Percentiles rank a stretch among this genome's conserved stretches.
Evolutionary conservation across 2,113 vertebrate species (phyloP).

Genomic region (Gobiocypris rarus): DNA sequence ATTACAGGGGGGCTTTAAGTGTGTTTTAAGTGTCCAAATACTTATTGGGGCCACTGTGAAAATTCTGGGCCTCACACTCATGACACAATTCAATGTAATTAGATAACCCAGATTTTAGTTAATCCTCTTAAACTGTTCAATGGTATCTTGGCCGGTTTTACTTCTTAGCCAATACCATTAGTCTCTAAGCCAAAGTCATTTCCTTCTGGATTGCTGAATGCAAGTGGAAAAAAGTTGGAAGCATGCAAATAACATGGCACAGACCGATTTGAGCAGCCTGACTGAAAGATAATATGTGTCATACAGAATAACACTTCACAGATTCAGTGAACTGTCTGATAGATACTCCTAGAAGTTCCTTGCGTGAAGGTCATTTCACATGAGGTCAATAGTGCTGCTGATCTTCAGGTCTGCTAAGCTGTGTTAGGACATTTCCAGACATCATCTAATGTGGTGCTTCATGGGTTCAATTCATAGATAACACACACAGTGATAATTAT

Average conservation of each 20-base stretch:
- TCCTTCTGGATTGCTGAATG: constrained; percentile 64
- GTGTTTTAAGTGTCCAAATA: not conserved
- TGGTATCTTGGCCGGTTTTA: constrained; percentile 37
- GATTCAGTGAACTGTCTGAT: not conserved
- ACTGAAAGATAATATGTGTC: constrained; percentile 10
- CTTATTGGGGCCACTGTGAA: not conserved
- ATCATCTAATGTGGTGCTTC: not conserved
- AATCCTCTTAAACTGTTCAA: constrained; percentile 65
- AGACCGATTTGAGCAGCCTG: constrained; percentile 7
- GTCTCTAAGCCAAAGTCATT: constrained; percentile 66
- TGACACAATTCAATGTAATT: constrained; percentile 52
- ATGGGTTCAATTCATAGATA: not conserved
- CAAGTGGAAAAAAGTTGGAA: not conserved
- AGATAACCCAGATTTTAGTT: constrained; percentile 63
- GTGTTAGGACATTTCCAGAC: not conserved
- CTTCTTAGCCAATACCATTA: constrained; percentile 56
- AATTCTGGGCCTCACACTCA: not conserved
- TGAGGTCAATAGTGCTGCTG: not conserved
- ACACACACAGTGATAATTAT: not conserved
- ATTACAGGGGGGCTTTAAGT: no score
- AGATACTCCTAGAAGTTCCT: constrained; percentile 5
- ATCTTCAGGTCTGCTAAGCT: not conserved
- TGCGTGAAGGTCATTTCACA: not conserved
- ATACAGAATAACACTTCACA: constrained; percentile 8
- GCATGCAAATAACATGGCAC: constrained; percentile 15